Conservation (phyloP, 2,888 invertebrate species). For the Proisotoma minuta region DNA sequence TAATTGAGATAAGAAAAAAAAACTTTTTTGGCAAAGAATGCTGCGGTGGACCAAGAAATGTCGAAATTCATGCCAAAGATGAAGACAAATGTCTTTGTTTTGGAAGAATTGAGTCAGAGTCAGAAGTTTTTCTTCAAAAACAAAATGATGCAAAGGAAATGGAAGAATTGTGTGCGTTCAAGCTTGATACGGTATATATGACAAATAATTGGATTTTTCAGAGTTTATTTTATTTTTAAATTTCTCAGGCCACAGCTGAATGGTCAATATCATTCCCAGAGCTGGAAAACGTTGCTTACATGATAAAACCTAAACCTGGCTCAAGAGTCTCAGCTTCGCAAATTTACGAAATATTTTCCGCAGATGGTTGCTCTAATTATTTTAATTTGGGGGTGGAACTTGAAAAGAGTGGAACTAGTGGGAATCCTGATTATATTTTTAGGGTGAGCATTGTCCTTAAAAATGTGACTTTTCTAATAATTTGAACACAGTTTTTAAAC, state of each 20-base stretch:
- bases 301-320: conserved; percentile 31
- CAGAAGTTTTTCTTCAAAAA: conserved; percentile 35
- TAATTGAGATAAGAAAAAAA: conserved; percentile 2
- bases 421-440: conserved; percentile 35
- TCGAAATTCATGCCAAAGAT: conserved; percentile 32
- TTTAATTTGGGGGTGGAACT: conserved; percentile 40
- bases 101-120: conserved; percentile 37
- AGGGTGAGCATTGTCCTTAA: too few species aligned
- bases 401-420: conserved; percentile 31
- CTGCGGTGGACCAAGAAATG: conserved; percentile 39
- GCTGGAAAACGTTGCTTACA: conserved; percentile 35
- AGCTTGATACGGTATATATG: neutral
- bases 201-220: neutral
- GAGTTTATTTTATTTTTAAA: neutral
- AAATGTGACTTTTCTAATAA: too few species aligned
- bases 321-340: conserved; percentile 31
- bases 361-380: conserved; percentile 38
- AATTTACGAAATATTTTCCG: conserved; percentile 37
- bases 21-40: conserved; percentile 21
- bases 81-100: conserved; percentile 22
- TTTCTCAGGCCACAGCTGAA: conserved; percentile 28
- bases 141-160: conserved; percentile 15
- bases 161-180: conserved; percentile 2
- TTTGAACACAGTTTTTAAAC: conserved; percentile 32
- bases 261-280: conserved; percentile 43